Evolutionary conservation across 1,140 invertebrate species (phyloP).

Genomic region (Drosophila insularis): DNA sequence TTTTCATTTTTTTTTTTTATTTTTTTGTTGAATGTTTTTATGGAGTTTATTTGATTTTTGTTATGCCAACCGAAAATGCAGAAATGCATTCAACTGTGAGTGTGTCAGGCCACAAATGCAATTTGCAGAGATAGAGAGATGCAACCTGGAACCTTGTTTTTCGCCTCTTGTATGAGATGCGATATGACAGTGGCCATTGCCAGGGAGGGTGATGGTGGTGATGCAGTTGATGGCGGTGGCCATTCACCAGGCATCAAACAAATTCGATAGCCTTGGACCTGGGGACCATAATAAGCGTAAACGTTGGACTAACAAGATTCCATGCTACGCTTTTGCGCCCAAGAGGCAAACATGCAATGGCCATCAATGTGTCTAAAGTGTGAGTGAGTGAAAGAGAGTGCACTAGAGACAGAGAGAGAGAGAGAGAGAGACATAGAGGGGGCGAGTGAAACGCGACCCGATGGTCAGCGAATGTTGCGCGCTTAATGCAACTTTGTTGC

Average conservation of each 20-base stretch:
- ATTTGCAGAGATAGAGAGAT: constrained; percentile 52
- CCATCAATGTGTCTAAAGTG: constrained; percentile 61
- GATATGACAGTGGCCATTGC: constrained; percentile 24
- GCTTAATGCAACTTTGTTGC: constrained; percentile 80
- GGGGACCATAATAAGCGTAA: constrained; percentile 76
- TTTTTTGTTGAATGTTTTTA: background rate
- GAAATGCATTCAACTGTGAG: constrained; percentile 70
- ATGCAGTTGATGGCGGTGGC: background rate
- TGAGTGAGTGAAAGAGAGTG: background rate
- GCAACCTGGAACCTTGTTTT: constrained; percentile 41
- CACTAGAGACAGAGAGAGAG: constrained; percentile 24
- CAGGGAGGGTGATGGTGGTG: background rate
- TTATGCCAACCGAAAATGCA: constrained; percentile 39
- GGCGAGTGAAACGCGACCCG: constrained; percentile 40
- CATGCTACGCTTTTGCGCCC: constrained; percentile 77
- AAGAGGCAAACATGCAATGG: constrained; percentile 76
- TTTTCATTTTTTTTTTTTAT: background rate
- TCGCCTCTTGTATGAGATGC: constrained; percentile 28
- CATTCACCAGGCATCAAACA: constrained; percentile 63
- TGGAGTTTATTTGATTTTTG: constrained; percentile 67
- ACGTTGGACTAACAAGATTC: constrained; percentile 79
- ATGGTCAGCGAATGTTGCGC: constrained; percentile 66
- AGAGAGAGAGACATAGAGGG: background rate
- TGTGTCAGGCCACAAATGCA: constrained; percentile 77
- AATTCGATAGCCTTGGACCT: constrained; percentile 74